A percentile compares a stretch with the other conserved stretches of the same genome.
phyloP scores from a whole-genome alignment of 2,113 vertebrate genomes.

The Pterocles orientalis region DNA sequence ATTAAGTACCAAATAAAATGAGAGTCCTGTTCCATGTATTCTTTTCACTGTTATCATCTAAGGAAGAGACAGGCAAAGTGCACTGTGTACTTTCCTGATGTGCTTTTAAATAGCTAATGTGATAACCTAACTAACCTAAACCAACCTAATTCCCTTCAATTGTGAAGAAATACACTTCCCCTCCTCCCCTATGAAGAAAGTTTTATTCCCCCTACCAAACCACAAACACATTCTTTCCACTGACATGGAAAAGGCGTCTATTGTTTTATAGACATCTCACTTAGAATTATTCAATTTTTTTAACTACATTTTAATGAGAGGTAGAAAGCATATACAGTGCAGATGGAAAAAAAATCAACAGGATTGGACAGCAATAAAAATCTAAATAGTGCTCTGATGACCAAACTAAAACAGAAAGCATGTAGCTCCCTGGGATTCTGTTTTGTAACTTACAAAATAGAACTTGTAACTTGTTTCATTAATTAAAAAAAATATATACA shows the following conservation, averaged over 20 bases:
- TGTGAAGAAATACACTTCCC: neutral
- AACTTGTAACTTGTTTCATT: neutral
- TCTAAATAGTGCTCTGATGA: neutral
- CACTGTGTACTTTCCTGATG: neutral
- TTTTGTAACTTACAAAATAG: neutral
- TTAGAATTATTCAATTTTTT: neutral
- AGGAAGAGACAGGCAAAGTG: neutral
- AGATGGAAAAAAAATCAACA: neutral
- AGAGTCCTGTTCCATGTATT: neutral
- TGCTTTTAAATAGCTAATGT: neutral
- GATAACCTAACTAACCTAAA: neutral
- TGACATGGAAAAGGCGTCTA: neutral
- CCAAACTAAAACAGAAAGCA: neutral
- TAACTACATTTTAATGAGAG: neutral
- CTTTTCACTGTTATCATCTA: neutral
- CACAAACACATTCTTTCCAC: neutral
- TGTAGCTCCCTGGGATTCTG: neutral
- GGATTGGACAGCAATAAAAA: neutral
- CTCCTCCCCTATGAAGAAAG: neutral
- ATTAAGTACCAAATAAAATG: neutral
- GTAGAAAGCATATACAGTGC: neutral
- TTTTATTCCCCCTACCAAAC: neutral
- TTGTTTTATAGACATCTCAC: neutral
- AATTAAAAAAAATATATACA: neutral
- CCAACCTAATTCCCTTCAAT: neutral